phyloP scores from a whole-genome alignment of 2,888 invertebrate species.

The Crocallis elinguaria region DNA sequence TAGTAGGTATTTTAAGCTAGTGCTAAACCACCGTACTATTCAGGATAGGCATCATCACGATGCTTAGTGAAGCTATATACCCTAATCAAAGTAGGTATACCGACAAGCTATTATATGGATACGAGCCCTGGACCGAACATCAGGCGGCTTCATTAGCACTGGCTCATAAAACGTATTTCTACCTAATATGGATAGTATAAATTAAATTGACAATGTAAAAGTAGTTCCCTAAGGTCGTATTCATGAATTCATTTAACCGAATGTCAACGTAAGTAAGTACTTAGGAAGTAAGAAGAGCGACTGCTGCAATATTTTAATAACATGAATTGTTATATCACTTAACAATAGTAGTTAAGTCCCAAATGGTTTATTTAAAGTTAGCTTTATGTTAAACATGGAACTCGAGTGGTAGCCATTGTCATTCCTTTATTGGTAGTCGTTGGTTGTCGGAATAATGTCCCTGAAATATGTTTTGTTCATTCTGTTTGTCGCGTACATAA shows the following conservation, averaged over 20 bases:
- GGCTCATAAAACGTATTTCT: too few species aligned
- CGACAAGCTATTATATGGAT: too few species aligned
- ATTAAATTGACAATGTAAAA: too few species aligned
- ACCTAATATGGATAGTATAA: too few species aligned
- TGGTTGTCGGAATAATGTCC: conserved; percentile 42
- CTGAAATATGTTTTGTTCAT: conserved; percentile 26
- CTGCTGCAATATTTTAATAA: conserved; percentile 34
- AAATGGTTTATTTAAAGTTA: conserved; percentile 34
- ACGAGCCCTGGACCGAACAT: too few species aligned
- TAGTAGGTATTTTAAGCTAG: too few species aligned
- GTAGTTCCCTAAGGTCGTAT: too few species aligned
- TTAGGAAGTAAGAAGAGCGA: not conserved
- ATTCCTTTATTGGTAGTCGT: conserved; percentile 23
- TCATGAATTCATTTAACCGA: not conserved
- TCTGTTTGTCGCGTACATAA: not conserved
- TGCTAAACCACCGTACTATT: too few species aligned
- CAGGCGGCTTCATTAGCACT: too few species aligned
- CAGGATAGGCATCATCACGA: too few species aligned
- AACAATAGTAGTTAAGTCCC: conserved; percentile 25
- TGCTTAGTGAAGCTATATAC: too few species aligned
- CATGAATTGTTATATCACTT: conserved; percentile 46
- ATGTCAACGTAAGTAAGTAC: not conserved
- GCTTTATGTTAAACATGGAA: conserved; percentile 25
- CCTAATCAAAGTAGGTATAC: too few species aligned
- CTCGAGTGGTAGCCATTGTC: conserved; percentile 23